Conservation (phyloP, 2,888 invertebrate genomes). For the Latrodectus elegans region DNA sequence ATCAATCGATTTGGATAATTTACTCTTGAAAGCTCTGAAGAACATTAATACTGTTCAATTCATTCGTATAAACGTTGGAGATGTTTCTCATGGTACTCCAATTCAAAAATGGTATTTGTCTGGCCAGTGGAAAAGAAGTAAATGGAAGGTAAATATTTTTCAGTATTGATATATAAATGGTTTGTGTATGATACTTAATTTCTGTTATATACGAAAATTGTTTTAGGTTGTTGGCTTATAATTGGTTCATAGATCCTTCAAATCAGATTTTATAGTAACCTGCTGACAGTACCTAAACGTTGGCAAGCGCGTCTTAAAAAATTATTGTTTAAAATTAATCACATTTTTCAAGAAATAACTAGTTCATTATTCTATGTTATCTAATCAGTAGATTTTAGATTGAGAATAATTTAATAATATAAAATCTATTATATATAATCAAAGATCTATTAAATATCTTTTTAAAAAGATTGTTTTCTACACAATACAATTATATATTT, state of each 20-base stretch:
- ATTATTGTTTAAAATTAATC: neutral
- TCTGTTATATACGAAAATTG: no score
- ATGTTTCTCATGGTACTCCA: slow-evolving; percentile 79
- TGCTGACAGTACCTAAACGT: no score
- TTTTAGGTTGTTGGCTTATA: no score
- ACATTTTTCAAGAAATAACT: neutral
- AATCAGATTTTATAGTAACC: no score
- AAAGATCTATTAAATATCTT: neutral
- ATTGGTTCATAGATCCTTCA: no score
- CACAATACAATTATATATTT: no score
- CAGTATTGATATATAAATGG: no score
- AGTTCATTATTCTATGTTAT: neutral
- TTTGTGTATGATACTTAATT: no score
- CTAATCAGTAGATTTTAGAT: neutral
- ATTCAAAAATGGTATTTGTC: slow-evolving; percentile 78
- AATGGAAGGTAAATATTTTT: slow-evolving; percentile 73
- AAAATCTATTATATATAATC: neutral
- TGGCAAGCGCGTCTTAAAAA: no score
- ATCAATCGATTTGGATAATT: slow-evolving; percentile 5
- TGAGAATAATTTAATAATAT: neutral
- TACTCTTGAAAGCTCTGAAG: slow-evolving; percentile 3
- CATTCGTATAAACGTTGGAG: slow-evolving; percentile 77
- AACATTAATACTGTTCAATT: slow-evolving; percentile 31
- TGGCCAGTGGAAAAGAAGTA: slow-evolving; percentile 76
- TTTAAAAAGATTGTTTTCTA: neutral